Evolutionary conservation across 2,888 invertebrate species (phyloP).

Genomic region (Nysson spinosus): DNA sequence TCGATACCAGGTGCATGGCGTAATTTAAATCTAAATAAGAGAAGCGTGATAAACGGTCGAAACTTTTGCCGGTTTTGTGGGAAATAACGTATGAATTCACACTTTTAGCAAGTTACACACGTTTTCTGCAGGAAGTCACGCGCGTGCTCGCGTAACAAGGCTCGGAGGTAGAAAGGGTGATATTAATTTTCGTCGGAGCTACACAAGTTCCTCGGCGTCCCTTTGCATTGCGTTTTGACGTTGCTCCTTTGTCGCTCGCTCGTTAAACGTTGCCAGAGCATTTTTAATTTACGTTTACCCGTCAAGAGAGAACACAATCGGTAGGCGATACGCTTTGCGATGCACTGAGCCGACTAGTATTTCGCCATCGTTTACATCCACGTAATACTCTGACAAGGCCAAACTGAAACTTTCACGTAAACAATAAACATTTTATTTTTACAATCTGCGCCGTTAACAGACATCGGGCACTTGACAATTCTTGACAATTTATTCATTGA

Average conservation of each 20-base stretch:
- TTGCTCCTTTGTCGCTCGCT: constrained; percentile 67
- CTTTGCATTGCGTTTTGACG: constrained; percentile 60
- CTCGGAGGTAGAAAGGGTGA: constrained; percentile 45
- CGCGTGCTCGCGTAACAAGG: constrained; percentile 46
- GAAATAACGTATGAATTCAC: constrained; percentile 49
- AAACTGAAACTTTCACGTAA: not conserved
- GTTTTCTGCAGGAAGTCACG: constrained; percentile 40
- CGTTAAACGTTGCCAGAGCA: constrained; percentile 63
- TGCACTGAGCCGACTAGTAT: constrained; percentile 2
- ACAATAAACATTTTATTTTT: not conserved
- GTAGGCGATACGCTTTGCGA: constrained; percentile 43
- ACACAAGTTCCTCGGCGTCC: constrained; percentile 54
- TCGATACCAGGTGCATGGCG: too few species aligned
- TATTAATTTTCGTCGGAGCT: constrained; percentile 66
- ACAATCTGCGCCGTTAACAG: not conserved
- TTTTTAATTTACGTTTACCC: constrained; percentile 70
- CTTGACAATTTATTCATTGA: too few species aligned
- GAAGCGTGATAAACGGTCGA: constrained; percentile 25
- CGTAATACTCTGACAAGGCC: not conserved
- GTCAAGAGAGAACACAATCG: constrained; percentile 49
- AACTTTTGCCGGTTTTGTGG: constrained; percentile 45
- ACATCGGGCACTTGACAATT: not conserved
- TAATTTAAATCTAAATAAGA: constrained; percentile 13
- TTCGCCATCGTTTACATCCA: constrained; percentile 1
- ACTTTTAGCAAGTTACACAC: constrained; percentile 52